Evolutionary conservation across 1,140 invertebrate species (phyloP).

Genomic region (Pachyrhynchus sulphureomaculatus): DNA sequence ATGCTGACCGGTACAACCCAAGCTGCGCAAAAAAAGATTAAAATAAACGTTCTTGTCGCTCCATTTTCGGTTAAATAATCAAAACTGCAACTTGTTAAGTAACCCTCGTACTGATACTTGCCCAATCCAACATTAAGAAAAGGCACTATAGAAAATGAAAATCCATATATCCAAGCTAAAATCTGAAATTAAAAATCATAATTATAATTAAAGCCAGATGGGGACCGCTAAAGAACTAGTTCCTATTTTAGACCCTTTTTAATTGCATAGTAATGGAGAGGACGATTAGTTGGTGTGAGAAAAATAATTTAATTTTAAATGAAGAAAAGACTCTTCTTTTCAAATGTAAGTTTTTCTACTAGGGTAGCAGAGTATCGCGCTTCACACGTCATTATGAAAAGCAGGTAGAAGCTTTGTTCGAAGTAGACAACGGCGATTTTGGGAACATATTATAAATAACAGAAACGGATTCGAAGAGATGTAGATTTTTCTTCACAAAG

Average conservation of each 20-base stretch:
- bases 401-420: no score
- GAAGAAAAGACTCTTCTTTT: no score
- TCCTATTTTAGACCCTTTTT: not conserved
- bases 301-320: no score
- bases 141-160: slow-evolving; percentile 66
- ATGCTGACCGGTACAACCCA: slow-evolving; percentile 68
- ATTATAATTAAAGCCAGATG: not conserved
- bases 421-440: no score
- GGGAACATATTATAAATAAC: no score
- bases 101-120: slow-evolving; percentile 75
- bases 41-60: slow-evolving; percentile 62
- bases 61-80: slow-evolving; percentile 69
- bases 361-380: no score
- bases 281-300: no score
- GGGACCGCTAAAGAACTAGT: not conserved
- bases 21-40: slow-evolving; percentile 66
- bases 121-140: slow-evolving; percentile 67
- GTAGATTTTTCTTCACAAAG: no score
- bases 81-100: slow-evolving; percentile 77
- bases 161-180: slow-evolving; percentile 71
- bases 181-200: not conserved
- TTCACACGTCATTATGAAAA: no score
- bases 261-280: no score
- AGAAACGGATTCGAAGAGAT: no score
- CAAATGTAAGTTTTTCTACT: no score